Evolutionary conservation across 30 jellyfish, hydroid and myxozoan species (phyloP).

Genomic region (Nemopilema nomurai): DNA sequence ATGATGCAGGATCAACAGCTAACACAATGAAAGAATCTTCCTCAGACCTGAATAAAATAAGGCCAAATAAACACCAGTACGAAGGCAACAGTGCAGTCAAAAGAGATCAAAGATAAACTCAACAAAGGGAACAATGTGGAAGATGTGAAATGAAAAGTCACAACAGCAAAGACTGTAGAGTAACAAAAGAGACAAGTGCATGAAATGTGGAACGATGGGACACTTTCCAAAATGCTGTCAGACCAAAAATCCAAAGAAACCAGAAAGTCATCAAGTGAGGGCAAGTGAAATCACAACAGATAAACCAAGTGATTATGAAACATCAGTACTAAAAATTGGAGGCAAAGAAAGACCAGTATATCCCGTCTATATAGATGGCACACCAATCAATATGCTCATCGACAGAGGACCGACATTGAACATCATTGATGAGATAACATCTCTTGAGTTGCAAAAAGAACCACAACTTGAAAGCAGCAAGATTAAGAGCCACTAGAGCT

Average conservation of each 20-base stretch:
- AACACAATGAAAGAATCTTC: constrained; percentile 26
- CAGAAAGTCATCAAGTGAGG: constrained; percentile 8
- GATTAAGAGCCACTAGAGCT: background rate
- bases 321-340: constrained; percentile 33
- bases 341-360: constrained; percentile 9
- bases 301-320: constrained; percentile 46
- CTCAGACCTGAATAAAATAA: constrained; percentile 21
- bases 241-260: constrained; percentile 2
- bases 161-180: constrained; percentile 26
- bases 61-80: constrained; percentile 11
- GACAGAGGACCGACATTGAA: constrained; percentile 57
- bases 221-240: constrained; percentile 12
- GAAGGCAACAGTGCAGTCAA: background rate
- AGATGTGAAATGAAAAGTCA: constrained; percentile 41
- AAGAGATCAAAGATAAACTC: constrained; percentile 12
- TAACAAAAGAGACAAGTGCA: constrained; percentile 42
- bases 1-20: constrained; percentile 41
- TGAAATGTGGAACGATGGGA: constrained; percentile 52
- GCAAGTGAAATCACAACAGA: constrained; percentile 14
- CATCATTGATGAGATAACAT: constrained; percentile 10
- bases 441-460: background rate
- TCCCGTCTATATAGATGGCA: constrained; percentile 23
- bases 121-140: constrained; percentile 46
- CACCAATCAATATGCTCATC: constrained; percentile 31
- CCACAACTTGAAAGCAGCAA: constrained; percentile 22